A percentile compares a stretch with the other conserved stretches of the same genome.
Conservation (phyloP, 2,797 vertebrate species). For the Aeoliscus strigatus region DNA sequence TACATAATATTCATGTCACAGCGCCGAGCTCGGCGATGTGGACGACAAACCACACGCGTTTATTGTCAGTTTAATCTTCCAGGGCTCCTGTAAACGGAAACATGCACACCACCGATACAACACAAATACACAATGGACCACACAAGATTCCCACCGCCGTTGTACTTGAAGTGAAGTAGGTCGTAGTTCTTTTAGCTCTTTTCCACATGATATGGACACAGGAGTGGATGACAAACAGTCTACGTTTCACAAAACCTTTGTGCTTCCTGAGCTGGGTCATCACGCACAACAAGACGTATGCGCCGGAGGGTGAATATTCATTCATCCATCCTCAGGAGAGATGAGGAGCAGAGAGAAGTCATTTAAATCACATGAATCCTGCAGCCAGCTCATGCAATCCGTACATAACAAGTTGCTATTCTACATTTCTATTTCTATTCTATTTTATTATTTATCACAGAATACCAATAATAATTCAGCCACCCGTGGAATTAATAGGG, state of each 20-base stretch:
- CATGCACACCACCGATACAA: slow-evolving; percentile 17
- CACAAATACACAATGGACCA: slow-evolving; percentile 12
- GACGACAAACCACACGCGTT: slow-evolving; percentile 19
- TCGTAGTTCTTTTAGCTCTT: slow-evolving; percentile 1
- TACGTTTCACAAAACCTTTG: slow-evolving; percentile 13
- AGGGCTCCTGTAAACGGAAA: slow-evolving; percentile 18
- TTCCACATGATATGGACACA: slow-evolving; percentile 5
- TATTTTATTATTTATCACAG: slow-evolving; percentile 24
- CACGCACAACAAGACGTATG: slow-evolving; percentile 13
- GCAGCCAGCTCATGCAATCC: slow-evolving; percentile 18
- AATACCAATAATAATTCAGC: neutral
- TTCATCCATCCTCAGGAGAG: slow-evolving; percentile 14
- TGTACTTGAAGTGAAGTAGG: slow-evolving; percentile 2
- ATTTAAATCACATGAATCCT: too few relatives aligned
- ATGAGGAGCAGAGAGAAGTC: slow-evolving; percentile 20
- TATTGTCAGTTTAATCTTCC: slow-evolving; percentile 24
- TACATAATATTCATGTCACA: slow-evolving; percentile 12
- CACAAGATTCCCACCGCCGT: slow-evolving; percentile 4
- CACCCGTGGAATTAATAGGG: neutral
- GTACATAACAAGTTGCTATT: slow-evolving; percentile 2
- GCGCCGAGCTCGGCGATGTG: slow-evolving; percentile 7
- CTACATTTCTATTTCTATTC: slow-evolving; percentile 9
- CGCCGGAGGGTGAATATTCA: slow-evolving; percentile 24
- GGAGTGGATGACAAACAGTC: neutral
- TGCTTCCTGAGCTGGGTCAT: slow-evolving; percentile 39